Conservation (phyloP, 2,113 vertebrate species). For the Acinonyx jubatus region DNA sequence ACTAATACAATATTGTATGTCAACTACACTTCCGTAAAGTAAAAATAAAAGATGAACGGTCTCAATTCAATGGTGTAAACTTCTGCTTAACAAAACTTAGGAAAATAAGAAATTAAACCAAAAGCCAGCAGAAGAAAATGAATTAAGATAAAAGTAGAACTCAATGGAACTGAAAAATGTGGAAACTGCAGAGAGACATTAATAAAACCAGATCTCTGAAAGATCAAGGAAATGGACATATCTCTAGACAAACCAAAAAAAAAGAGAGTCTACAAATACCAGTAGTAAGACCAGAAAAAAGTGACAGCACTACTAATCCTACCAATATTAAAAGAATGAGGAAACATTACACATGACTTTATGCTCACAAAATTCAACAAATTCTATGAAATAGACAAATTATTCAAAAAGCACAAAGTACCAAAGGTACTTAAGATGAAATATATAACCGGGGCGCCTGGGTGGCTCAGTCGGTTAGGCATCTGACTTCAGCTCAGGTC, state of each 20-base stretch:
- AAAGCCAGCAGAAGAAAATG: background rate
- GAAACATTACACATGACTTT: background rate
- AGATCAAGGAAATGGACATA: background rate
- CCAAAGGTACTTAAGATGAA: background rate
- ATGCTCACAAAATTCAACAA: background rate
- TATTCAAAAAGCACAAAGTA: background rate
- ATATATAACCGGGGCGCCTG: background rate
- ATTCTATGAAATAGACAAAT: background rate
- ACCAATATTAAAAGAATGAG: background rate
- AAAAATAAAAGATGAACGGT: background rate
- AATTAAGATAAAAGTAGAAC: background rate
- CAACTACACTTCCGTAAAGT: background rate
- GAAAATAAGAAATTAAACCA: background rate
- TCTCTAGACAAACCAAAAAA: background rate
- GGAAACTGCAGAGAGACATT: background rate
- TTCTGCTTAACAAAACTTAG: background rate
- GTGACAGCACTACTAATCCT: background rate
- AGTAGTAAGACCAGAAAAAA: background rate
- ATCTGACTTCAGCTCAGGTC: too few relatives aligned
- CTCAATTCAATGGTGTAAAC: background rate
- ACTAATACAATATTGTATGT: background rate
- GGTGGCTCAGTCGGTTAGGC: too few relatives aligned
- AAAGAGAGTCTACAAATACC: background rate
- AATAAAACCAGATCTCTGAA: background rate
- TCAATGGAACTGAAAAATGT: background rate